phyloP scores from a whole-genome alignment of 2,888 invertebrate genomes.

The Drosophila monieri region DNA sequence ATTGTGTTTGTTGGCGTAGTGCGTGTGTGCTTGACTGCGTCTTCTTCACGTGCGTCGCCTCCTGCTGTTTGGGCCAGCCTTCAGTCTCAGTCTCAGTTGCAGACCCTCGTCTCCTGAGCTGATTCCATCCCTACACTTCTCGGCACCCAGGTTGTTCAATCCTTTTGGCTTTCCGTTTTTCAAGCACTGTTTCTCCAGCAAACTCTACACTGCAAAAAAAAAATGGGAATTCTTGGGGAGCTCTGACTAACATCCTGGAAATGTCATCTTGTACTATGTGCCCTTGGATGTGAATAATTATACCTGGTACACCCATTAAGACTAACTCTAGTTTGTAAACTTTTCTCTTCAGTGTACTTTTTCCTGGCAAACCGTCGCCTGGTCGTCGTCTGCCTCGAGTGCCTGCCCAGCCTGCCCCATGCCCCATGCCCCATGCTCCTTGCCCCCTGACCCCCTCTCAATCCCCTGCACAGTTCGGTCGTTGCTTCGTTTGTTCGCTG shows the following conservation, averaged over 20 bases:
- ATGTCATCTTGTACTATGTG: no score
- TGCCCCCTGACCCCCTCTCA: constrained; percentile 11
- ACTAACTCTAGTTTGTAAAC: no score
- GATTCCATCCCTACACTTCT: not conserved
- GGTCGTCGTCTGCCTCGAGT: constrained; percentile 61
- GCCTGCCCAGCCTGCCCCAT: constrained; percentile 24
- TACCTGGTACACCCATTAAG: not conserved
- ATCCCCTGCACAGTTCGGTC: constrained; percentile 42
- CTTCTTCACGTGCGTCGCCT: constrained; percentile 78
- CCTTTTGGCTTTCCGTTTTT: constrained; percentile 77
- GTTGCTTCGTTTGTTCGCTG: constrained; percentile 48
- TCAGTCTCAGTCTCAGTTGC: not conserved
- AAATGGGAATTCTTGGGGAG: not conserved
- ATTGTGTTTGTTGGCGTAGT: constrained; percentile 47
- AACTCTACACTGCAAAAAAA: constrained; percentile 12
- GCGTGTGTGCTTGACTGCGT: constrained; percentile 72
- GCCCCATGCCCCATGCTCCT: not conserved
- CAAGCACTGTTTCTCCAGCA: constrained; percentile 55
- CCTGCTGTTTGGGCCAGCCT: constrained; percentile 71
- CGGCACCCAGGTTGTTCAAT: constrained; percentile 61
- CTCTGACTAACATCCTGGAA: no score
- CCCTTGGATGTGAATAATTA: no score
- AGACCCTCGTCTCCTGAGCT: constrained; percentile 5
- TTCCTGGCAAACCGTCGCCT: constrained; percentile 55
- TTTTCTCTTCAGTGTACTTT: constrained; percentile 4